phyloP scores from a whole-genome alignment of 1,140 invertebrate species.

The Mycetomoellerius zeteki region DNA sequence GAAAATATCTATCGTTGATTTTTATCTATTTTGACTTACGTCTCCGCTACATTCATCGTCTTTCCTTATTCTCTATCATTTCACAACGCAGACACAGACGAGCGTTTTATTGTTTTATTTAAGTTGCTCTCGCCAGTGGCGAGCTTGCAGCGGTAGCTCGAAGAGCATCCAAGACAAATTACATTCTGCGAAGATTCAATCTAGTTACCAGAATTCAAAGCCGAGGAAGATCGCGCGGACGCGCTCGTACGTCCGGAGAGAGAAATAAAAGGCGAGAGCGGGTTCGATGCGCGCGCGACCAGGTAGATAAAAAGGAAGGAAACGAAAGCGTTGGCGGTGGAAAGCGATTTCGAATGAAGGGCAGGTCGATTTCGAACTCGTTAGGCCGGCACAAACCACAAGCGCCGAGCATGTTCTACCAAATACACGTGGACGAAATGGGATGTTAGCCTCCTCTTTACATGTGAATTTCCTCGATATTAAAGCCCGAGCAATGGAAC shows the following conservation, averaged over 20 bases:
- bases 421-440: constrained; percentile 40
- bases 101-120: constrained; percentile 40
- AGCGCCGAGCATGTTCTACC: constrained; percentile 23
- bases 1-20: constrained; percentile 33
- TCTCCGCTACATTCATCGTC: neutral
- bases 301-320: constrained; percentile 5
- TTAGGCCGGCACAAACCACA: constrained; percentile 64
- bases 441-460: constrained; percentile 17
- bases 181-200: constrained; percentile 59
- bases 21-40: neutral
- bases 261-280: constrained; percentile 43
- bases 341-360: constrained; percentile 53
- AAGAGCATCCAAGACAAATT: constrained; percentile 53
- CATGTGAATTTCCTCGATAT: constrained; percentile 76
- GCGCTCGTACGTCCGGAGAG: neutral
- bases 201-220: constrained; percentile 29
- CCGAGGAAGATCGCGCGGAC: constrained; percentile 24
- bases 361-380: constrained; percentile 68
- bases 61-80: neutral
- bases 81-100: neutral
- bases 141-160: neutral
- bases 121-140: neutral
- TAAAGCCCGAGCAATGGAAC: constrained; percentile 75
- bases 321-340: constrained; percentile 17
- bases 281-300: neutral